A percentile compares a stretch with the other conserved stretches of the same genome.
Conservation (phyloP, 2,888 invertebrate species). For the Neoaliturus tenellus region DNA sequence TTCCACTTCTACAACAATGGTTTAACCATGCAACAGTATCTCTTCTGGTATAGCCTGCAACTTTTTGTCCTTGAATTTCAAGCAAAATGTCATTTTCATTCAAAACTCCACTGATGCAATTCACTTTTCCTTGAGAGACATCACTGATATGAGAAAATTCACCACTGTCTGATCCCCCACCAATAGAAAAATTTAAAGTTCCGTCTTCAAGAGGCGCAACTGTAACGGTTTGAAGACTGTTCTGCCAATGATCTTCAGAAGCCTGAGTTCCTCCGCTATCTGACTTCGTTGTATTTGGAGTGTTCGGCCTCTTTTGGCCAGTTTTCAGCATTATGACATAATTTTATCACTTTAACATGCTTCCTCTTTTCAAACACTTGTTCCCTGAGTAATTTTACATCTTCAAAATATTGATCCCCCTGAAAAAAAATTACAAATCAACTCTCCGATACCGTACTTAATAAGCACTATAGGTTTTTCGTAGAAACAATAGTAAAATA, state of each 20-base stretch:
- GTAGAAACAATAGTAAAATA: too few relatives aligned
- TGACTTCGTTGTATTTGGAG: conserved; percentile 53
- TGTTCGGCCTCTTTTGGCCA: conserved; percentile 70
- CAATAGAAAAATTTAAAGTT: conserved; percentile 71
- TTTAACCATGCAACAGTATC: conserved; percentile 75
- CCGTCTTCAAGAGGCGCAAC: conserved; percentile 72
- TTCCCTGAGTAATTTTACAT: not conserved
- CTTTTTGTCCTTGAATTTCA: conserved; percentile 76
- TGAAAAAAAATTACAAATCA: not conserved
- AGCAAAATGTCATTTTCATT: conserved; percentile 72
- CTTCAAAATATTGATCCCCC: not conserved
- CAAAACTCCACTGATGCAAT: conserved; percentile 65
- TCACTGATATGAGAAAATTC: conserved; percentile 71
- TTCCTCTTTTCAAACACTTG: conserved; percentile 42
- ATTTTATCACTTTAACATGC: conserved; percentile 59
- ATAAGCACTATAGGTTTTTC: too few relatives aligned
- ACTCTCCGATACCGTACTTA: too few relatives aligned
- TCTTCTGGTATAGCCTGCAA: conserved; percentile 76
- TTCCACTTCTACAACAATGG: conserved; percentile 75
- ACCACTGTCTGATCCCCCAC: conserved; percentile 74
- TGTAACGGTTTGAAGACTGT: conserved; percentile 72
- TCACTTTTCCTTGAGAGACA: conserved; percentile 66
- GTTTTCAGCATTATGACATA: conserved; percentile 70
- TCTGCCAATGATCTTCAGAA: conserved; percentile 71
- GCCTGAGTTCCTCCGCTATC: conserved; percentile 2